Conservation (phyloP, 2,113 vertebrate species). For the Orthonyx spaldingii region DNA sequence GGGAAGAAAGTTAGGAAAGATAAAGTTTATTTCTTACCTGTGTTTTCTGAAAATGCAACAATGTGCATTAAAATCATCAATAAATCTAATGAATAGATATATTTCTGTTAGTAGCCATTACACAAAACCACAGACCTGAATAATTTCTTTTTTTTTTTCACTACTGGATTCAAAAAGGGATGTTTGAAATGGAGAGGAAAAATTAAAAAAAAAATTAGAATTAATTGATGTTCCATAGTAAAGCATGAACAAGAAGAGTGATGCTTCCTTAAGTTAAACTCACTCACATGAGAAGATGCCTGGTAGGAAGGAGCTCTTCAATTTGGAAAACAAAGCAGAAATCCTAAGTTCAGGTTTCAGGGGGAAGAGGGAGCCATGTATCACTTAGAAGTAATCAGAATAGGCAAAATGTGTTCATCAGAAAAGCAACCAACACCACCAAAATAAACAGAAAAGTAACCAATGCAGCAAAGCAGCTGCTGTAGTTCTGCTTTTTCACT, state of each 20-base stretch:
- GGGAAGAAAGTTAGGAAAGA: background rate
- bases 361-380: background rate
- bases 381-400: background rate
- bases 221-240: background rate
- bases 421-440: background rate
- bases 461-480: background rate
- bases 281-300: background rate
- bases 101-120: background rate
- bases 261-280: background rate
- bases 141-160: background rate
- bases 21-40: background rate
- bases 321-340: background rate
- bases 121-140: background rate
- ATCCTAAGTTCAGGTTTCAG: background rate
- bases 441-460: background rate
- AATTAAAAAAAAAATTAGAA: background rate
- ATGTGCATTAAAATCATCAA: background rate
- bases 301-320: background rate
- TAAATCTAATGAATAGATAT: background rate
- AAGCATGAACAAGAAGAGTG: background rate
- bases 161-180: background rate
- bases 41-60: background rate
- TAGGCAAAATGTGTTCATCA: background rate
- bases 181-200: background rate
- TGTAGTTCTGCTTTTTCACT: background rate